phyloP scores from a whole-genome alignment of 2,113 vertebrate genomes.

The Calidris pugnax region DNA sequence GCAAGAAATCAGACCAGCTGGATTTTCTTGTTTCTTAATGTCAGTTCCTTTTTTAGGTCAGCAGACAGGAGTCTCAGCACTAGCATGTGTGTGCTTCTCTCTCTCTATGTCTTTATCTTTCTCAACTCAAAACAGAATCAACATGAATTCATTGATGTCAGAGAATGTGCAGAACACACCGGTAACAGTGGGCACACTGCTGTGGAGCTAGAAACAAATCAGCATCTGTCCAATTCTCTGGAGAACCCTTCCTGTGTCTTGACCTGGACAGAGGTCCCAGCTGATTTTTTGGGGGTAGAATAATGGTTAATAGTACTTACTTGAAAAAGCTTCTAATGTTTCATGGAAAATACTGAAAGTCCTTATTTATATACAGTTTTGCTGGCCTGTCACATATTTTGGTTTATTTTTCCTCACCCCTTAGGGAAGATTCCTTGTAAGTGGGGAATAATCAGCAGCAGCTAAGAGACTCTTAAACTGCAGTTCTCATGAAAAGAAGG shows the following conservation, averaged over 20 bases:
- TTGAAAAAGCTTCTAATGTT: not conserved
- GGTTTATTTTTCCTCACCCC: not conserved
- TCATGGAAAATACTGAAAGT: not conserved
- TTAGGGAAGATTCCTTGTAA: not conserved
- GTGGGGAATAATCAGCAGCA: not conserved
- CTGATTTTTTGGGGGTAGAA: not conserved
- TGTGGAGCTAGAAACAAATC: not conserved
- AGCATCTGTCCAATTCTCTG: not conserved
- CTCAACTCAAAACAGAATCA: not conserved
- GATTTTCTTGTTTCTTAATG: conserved; percentile 51
- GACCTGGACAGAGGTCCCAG: not conserved
- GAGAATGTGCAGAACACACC: not conserved
- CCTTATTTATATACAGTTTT: not conserved
- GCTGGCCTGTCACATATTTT: not conserved
- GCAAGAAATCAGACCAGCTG: conserved; percentile 57
- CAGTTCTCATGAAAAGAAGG: not conserved
- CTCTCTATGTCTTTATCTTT: not conserved
- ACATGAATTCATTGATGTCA: not conserved
- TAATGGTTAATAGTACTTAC: not conserved
- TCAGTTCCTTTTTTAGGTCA: conserved; percentile 40
- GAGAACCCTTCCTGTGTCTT: not conserved
- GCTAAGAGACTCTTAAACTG: not conserved
- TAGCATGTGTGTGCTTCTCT: not conserved
- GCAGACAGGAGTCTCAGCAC: conserved; percentile 27
- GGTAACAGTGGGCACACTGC: not conserved